Evolutionary conservation across 1,140 invertebrate genomes (phyloP), one percentile per base, ranked within the genome.

Genomic region (Calliopsis andreniformis): DNA sequence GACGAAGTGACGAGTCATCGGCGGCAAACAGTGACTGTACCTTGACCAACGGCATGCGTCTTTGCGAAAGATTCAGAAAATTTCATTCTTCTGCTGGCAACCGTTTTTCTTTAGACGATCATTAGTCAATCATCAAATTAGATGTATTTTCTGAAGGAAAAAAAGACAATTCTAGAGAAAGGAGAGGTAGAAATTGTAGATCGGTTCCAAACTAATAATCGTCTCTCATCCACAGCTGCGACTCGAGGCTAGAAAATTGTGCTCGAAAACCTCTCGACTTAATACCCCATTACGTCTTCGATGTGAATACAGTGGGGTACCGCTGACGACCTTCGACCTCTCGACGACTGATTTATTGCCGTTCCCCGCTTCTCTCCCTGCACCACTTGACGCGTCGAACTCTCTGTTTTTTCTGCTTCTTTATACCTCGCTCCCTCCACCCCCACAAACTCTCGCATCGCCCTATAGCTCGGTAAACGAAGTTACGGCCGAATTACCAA

Each of bases 321-420:
- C 66, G 68, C 55, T 63, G 25, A 64, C 67, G 73, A 85, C 83
- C 80, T 81, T 10, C 43, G 84, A 86, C 84, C 77, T 66, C 20
- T 45, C 25, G 56, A 78, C 79, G 84, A 86, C 83, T 86, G 83
- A 86, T 86, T 86, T 86, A 86, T 62, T 71, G 67, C 32, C 45
- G 49, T 10, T 47, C 30, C 59, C 73, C 53, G n/a, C n/a, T n/a
- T 61, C 78, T 47, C 51, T 39, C 20, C n/a, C 28, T 43, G 39
- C 47, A 6, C 25, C 67, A 16, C 58, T 51, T 66, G 25, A 32
- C 45, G 45, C 45, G 7, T 62, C 32, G 39, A 25, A 58, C 49
- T 42, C 58, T 63, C 61, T 66, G 18, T 18, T n/a, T 43, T 42
- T 51, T 63, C 61, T 66, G 18, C 14, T n/a, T 45, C 28, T 55